Conservation (phyloP, 2,888 invertebrate genomes). For the Drepanosiphum platanoidis region DNA sequence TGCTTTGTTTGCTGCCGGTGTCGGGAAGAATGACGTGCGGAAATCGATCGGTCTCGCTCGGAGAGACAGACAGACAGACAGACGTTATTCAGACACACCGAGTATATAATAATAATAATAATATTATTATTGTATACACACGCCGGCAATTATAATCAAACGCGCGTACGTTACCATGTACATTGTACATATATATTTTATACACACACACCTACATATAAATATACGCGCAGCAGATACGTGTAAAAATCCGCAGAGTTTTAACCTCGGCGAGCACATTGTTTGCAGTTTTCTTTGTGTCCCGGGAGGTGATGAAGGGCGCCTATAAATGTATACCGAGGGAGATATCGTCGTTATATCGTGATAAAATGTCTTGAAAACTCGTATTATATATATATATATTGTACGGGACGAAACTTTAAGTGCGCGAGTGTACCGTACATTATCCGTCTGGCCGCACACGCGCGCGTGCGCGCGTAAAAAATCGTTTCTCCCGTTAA, state of each 20-base stretch:
- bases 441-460: background rate
- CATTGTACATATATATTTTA: background rate
- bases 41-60: constrained; percentile 18
- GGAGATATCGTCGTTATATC: background rate
- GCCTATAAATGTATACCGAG: too few species aligned
- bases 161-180: background rate
- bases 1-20: constrained; percentile 2
- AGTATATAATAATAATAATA: too few species aligned
- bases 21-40: background rate
- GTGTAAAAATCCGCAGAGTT: background rate
- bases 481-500: background rate
- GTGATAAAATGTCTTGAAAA: background rate
- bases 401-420: background rate
- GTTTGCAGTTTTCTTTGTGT: background rate
- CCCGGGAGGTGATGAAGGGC: background rate
- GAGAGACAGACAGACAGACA: background rate
- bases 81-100: too few species aligned
- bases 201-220: background rate
- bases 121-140: background rate
- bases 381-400: background rate
- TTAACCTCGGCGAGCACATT: background rate
- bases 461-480: background rate
- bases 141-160: background rate
- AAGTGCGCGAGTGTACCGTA: background rate
- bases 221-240: background rate